phyloP scores from a whole-genome alignment of 2,113 vertebrate genomes.

The Ailuropoda melanoleuca region DNA sequence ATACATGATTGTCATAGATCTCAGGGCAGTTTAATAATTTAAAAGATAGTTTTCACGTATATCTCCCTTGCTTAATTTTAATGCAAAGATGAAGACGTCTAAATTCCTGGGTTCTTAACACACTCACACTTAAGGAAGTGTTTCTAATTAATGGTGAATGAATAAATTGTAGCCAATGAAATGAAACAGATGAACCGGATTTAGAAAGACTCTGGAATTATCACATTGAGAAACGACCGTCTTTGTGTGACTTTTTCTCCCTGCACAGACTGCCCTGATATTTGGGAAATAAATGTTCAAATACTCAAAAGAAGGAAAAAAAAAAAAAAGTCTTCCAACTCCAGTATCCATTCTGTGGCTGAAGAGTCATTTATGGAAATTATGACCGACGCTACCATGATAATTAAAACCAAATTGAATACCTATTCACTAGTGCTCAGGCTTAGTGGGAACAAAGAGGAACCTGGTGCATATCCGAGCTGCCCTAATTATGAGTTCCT shows the following conservation, averaged over 20 bases:
- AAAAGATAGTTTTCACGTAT: neutral
- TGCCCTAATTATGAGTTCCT: constrained; percentile 68
- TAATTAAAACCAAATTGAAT: constrained; percentile 78
- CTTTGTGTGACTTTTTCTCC: neutral
- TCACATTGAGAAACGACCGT: neutral
- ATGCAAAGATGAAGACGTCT: neutral
- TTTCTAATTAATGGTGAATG: neutral
- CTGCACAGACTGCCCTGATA: neutral
- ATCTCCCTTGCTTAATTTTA: neutral
- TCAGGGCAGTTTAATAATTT: neutral
- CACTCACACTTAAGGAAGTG: neutral
- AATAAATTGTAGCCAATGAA: neutral
- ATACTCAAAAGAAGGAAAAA: neutral
- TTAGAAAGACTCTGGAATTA: neutral
- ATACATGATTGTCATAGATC: neutral
- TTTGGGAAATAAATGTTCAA: constrained; percentile 9
- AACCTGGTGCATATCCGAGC: constrained; percentile 60
- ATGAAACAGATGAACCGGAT: neutral
- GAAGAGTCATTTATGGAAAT: constrained; percentile 74
- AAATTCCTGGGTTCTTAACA: neutral
- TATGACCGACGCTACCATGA: constrained; percentile 54
- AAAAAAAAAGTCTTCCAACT: neutral
- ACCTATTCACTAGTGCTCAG: constrained; percentile 62
- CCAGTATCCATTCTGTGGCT: constrained; percentile 47
- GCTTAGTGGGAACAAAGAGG: constrained; percentile 26